Evolutionary conservation across 1,140 invertebrate species (phyloP).

Genomic region (Drusus annulatus): DNA sequence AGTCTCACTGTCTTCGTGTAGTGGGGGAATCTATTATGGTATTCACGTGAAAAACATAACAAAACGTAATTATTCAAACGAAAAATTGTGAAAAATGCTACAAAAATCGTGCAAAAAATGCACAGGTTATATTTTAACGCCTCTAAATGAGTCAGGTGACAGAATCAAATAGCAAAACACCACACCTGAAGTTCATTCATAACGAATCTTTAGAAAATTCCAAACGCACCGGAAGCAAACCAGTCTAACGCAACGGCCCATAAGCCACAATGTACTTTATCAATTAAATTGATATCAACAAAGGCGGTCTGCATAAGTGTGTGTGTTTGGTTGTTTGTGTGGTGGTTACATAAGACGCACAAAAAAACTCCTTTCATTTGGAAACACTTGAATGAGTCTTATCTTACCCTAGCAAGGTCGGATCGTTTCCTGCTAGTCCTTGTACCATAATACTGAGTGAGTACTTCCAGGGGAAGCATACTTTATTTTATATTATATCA

Average conservation of each 20-base stretch:
- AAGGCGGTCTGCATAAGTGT: neutral
- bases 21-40: too few species aligned
- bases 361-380: slow-evolving; percentile 54
- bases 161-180: neutral
- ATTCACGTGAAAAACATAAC: too few species aligned
- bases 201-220: neutral
- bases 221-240: slow-evolving; percentile 1
- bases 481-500: too few species aligned
- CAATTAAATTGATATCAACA: slow-evolving; percentile 7
- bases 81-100: too few species aligned
- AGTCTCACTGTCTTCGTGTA: too few species aligned
- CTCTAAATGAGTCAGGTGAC: neutral
- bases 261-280: neutral
- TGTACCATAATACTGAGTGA: too few species aligned
- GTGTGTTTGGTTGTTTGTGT: neutral
- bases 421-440: slow-evolving; percentile 47
- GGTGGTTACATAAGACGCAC: slow-evolving; percentile 24
- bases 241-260: neutral
- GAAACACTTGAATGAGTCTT: slow-evolving; percentile 55
- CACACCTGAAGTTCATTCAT: neutral
- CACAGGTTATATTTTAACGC: too few species aligned
- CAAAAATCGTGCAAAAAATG: too few species aligned
- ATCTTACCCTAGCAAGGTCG: slow-evolving; percentile 57
- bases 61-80: too few species aligned
- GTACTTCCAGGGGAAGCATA: too few species aligned